Conservation (phyloP, 2,888 invertebrate species). For the Caprella mutica region DNA sequence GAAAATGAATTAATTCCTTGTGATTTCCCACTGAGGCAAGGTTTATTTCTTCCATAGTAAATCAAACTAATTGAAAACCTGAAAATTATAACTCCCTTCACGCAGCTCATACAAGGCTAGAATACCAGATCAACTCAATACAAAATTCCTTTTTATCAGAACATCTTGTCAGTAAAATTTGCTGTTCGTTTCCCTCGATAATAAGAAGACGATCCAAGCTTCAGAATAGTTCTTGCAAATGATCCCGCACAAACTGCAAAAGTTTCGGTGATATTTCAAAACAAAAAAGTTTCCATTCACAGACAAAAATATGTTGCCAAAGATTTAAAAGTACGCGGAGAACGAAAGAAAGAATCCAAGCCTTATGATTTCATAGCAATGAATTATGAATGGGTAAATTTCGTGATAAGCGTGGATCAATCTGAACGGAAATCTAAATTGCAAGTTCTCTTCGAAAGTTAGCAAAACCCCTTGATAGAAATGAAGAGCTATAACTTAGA, state of each 20-base stretch:
- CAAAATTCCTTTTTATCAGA: neutral
- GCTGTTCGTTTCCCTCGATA: too few relatives aligned
- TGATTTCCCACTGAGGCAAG: neutral
- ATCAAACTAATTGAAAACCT: neutral
- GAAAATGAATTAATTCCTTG: neutral
- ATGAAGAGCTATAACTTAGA: conserved; percentile 5
- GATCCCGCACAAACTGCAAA: neutral
- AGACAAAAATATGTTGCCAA: neutral
- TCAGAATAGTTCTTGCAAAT: neutral
- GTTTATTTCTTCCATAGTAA: neutral
- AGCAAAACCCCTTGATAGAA: neutral
- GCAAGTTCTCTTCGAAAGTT: neutral
- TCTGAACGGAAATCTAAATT: neutral
- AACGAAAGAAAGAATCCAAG: neutral
- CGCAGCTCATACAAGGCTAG: neutral
- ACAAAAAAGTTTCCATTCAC: neutral
- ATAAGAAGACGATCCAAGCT: too few relatives aligned
- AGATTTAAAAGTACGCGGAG: neutral
- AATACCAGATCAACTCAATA: neutral
- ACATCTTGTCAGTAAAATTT: neutral
- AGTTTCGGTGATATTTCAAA: neutral
- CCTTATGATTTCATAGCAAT: neutral
- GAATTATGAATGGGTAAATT: conserved; percentile 1
- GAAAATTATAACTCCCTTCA: neutral
- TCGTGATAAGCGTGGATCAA: neutral